Conservation (phyloP, 2,797 vertebrate species). For the Triplophysa yarkandensis region DNA sequence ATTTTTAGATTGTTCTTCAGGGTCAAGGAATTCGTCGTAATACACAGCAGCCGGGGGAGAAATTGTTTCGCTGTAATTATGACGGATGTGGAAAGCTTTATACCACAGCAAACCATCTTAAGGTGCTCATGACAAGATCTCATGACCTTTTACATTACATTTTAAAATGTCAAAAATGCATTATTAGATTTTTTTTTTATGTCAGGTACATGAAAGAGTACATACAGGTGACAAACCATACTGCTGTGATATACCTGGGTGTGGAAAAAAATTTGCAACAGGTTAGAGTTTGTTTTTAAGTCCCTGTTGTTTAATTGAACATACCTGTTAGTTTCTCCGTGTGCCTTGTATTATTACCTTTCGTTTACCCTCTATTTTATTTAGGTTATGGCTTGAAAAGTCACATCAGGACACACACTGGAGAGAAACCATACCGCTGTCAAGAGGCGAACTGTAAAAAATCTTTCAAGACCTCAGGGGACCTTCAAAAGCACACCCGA, state of each 20-base stretch:
- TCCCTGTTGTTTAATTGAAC: not conserved
- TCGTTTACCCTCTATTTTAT: not conserved
- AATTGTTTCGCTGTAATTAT: conserved; percentile 93
- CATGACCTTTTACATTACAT: too few relatives aligned
- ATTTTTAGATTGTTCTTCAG: conserved; percentile 89
- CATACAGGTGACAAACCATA: conserved; percentile 97
- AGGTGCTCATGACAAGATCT: too few relatives aligned
- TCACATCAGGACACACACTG: conserved; percentile 95
- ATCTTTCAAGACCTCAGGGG: conserved; percentile 97
- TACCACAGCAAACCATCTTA: conserved; percentile 96
- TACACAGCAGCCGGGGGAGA: conserved; percentile 86
- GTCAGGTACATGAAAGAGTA: conserved; percentile 93
- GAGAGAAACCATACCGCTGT: conserved; percentile 96
- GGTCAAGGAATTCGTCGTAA: conserved; percentile 81
- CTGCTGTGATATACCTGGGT: conserved; percentile 88
- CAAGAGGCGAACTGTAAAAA: conserved; percentile 94
- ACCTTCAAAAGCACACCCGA: conserved; percentile 94
- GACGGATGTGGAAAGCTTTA: conserved; percentile 97
- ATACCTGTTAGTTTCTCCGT: not conserved
- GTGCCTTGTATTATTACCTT: conserved; percentile 14
- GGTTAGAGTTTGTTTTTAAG: conserved; percentile 71
- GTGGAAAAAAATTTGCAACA: conserved; percentile 98
- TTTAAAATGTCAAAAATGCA: not conserved
- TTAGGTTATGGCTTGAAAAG: conserved; percentile 95
- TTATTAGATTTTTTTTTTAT: conserved; percentile 24